Percentiles rank a stretch among this genome's conserved stretches.
phyloP scores from a whole-genome alignment of 1,140 invertebrate genomes.

The Drosophila saltans region DNA sequence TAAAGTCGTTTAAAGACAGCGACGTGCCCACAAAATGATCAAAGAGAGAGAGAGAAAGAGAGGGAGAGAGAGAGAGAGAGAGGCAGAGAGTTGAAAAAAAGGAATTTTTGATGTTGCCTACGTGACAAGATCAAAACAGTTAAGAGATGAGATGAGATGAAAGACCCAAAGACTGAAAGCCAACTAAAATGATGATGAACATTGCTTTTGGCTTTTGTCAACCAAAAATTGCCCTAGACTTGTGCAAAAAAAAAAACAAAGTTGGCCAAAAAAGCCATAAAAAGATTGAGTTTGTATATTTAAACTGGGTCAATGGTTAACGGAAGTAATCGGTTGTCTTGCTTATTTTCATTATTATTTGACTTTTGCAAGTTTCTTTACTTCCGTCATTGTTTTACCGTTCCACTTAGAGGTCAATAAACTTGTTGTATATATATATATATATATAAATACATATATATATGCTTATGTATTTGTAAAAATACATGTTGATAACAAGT shows the following conservation, averaged over 20 bases:
- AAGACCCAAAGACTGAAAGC: conserved; percentile 6
- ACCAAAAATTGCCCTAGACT: conserved; percentile 51
- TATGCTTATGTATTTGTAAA: not conserved
- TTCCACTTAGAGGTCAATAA: conserved; percentile 78
- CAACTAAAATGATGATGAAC: conserved; percentile 12
- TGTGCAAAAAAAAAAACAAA: not conserved
- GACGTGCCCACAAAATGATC: conserved; percentile 25
- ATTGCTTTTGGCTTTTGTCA: conserved; percentile 27
- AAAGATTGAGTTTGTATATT: conserved; percentile 24
- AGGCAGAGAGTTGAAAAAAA: not conserved
- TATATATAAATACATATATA: too few species aligned
- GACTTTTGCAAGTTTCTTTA: conserved; percentile 33
- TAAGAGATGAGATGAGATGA: not conserved
- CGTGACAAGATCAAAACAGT: conserved; percentile 20
- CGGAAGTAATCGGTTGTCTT: conserved; percentile 55
- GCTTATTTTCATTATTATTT: conserved; percentile 24
- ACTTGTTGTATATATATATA: conserved; percentile 48
- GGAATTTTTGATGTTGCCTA: conserved; percentile 16
- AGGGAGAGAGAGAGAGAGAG: too few species aligned
- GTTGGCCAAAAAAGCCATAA: conserved; percentile 53
- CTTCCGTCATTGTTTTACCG: conserved; percentile 54
- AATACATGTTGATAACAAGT: conserved; percentile 27
- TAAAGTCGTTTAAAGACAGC: not conserved
- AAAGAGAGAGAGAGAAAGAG: not conserved
- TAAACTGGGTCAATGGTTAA: conserved; percentile 69